These are phyloP conservation scores for Miniopterus natalensis DNA, from an alignment of 2,113 vertebrate genomes.

Conservation along the genomic window DNA sequence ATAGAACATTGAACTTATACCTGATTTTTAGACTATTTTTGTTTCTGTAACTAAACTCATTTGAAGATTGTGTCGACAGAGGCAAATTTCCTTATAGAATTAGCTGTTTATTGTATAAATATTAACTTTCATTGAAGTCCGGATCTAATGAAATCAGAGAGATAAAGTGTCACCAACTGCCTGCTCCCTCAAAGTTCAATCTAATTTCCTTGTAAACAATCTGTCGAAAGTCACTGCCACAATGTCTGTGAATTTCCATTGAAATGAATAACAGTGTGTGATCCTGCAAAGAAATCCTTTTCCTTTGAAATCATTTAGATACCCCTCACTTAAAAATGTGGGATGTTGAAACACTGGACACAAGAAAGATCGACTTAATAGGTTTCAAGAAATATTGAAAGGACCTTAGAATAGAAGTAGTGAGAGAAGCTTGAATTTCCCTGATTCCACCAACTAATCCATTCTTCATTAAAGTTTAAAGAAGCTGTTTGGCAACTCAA, in stretches of 20 bases:
- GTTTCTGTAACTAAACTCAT: not conserved
- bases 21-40: not conserved
- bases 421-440: conserved; percentile 54
- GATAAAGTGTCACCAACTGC: conserved; percentile 11
- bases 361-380: not conserved
- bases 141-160: conserved; percentile 53
- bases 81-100: conserved; percentile 46
- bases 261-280: not conserved
- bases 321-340: not conserved
- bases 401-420: not conserved
- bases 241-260: conserved; percentile 37
- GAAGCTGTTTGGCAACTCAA: conserved; percentile 64
- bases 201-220: conserved; percentile 76
- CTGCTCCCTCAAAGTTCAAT: conserved; percentile 58
- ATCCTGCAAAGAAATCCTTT: conserved; percentile 19
- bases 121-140: conserved; percentile 59
- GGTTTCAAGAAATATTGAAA: conserved; percentile 41
- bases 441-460: conserved; percentile 71
- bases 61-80: not conserved
- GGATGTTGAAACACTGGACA: conserved; percentile 16
- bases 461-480: conserved; percentile 82
- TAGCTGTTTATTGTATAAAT: conserved; percentile 8
- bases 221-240: not conserved
- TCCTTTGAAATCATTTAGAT: conserved; percentile 54
- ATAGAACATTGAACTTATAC: not conserved